phyloP scores from a whole-genome alignment of 2,797 vertebrate genomes.

The Caiman crocodilus region DNA sequence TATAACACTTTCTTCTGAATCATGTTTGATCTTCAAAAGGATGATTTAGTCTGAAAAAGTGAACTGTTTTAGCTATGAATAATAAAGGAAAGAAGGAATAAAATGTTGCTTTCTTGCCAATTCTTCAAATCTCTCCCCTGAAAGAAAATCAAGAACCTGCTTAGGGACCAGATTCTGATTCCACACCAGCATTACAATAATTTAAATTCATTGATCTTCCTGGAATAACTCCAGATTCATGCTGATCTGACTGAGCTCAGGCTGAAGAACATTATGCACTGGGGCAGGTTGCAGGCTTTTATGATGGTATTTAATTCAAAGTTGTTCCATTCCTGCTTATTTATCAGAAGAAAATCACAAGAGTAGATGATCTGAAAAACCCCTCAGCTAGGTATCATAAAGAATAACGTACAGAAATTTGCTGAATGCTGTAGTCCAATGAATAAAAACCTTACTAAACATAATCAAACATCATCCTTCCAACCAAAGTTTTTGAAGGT shows the following conservation, averaged over 20 bases:
- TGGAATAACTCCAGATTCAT: background rate
- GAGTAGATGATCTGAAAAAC: background rate
- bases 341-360: background rate
- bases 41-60: background rate
- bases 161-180: background rate
- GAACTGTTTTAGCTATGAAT: background rate
- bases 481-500: background rate
- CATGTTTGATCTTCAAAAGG: accelerated
- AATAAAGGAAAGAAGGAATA: background rate
- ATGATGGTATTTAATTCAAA: background rate
- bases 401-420: background rate
- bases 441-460: background rate
- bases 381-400: accelerated
- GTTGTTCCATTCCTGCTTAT: background rate
- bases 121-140: background rate
- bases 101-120: background rate
- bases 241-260: background rate
- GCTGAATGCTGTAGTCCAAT: background rate
- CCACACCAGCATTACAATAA: background rate
- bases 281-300: background rate
- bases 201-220: background rate
- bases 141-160: background rate
- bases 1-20: background rate
- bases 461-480: background rate
- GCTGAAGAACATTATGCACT: too few species aligned